A percentile compares a stretch with the other conserved stretches of the same genome.
phyloP scores from a whole-genome alignment of 2,797 vertebrate species.

The Gymnodraco acuticeps region DNA sequence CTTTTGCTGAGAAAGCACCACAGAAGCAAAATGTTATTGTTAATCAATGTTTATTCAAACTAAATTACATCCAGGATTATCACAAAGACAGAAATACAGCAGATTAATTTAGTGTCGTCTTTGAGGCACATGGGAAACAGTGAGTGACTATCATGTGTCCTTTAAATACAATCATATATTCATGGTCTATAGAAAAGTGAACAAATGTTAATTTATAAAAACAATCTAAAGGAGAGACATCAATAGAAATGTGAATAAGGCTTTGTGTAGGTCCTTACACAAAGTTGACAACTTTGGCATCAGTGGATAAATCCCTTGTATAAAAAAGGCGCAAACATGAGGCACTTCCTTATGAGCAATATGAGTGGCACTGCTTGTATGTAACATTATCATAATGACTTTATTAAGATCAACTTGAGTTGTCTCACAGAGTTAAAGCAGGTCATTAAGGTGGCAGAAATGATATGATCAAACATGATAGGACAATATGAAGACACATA shows the following conservation, averaged over 20 bases:
- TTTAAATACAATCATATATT: conserved; percentile 72
- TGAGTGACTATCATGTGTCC: conserved; percentile 35
- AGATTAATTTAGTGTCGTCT: conserved; percentile 51
- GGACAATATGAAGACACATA: conserved; percentile 17
- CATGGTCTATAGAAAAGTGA: conserved; percentile 61
- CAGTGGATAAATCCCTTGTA: conserved; percentile 53
- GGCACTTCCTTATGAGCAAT: conserved; percentile 35
- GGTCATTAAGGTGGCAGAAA: not conserved
- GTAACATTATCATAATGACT: conserved; percentile 15
- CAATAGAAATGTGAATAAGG: conserved; percentile 42
- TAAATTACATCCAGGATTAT: conserved; percentile 40
- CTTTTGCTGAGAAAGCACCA: conserved; percentile 14
- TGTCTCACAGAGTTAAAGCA: conserved; percentile 9
- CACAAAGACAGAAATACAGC: conserved; percentile 66
- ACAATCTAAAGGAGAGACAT: conserved; percentile 49
- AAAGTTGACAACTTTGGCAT: conserved; percentile 70
- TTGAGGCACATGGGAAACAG: conserved; percentile 56
- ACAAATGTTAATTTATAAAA: conserved; percentile 65
- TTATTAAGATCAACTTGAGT: conserved; percentile 22
- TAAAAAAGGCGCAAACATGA: conserved; percentile 46
- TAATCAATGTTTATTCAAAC: conserved; percentile 72
- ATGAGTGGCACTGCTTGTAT: conserved; percentile 16
- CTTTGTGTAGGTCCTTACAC: conserved; percentile 54
- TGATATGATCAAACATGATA: conserved; percentile 1
- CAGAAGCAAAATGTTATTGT: conserved; percentile 11